phyloP scores from a whole-genome alignment of 2,797 vertebrate species.

The Bryconaethiops microstoma region DNA sequence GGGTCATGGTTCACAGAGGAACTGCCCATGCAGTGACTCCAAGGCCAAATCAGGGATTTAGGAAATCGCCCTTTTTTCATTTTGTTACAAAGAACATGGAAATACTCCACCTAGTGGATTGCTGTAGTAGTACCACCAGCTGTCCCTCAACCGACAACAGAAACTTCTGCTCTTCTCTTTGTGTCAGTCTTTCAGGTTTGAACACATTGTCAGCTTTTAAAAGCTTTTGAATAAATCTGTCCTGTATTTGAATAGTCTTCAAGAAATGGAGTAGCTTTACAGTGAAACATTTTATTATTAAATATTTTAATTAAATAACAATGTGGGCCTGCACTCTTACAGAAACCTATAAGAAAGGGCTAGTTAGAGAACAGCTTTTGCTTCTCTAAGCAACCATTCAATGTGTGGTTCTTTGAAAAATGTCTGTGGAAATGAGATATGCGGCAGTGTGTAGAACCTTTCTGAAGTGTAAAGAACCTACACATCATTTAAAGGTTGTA shows the following conservation, averaged over 20 bases:
- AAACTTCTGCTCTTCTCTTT: background rate
- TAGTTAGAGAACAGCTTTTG: background rate
- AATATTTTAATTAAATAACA: too few species aligned
- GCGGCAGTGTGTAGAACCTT: too few species aligned
- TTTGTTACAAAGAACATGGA: background rate
- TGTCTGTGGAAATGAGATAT: background rate
- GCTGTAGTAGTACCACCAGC: background rate
- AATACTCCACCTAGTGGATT: slow-evolving; percentile 16
- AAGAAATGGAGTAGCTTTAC: background rate
- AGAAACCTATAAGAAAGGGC: background rate
- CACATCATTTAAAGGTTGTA: too few species aligned
- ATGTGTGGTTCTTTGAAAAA: background rate
- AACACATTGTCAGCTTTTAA: background rate
- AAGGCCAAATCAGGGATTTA: background rate
- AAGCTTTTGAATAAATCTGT: background rate
- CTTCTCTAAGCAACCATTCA: background rate
- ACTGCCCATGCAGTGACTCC: background rate
- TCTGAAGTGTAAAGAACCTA: too few species aligned
- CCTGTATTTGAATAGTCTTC: too few species aligned
- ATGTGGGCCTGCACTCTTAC: background rate
- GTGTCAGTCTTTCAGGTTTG: background rate
- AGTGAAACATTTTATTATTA: too few species aligned
- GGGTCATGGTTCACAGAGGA: background rate
- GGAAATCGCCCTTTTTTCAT: background rate
- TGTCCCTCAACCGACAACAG: background rate